A percentile compares a stretch with the other conserved stretches of the same genome.
phyloP scores from a whole-genome alignment of 2,888 invertebrate species.

The Eupeodes luniger region DNA sequence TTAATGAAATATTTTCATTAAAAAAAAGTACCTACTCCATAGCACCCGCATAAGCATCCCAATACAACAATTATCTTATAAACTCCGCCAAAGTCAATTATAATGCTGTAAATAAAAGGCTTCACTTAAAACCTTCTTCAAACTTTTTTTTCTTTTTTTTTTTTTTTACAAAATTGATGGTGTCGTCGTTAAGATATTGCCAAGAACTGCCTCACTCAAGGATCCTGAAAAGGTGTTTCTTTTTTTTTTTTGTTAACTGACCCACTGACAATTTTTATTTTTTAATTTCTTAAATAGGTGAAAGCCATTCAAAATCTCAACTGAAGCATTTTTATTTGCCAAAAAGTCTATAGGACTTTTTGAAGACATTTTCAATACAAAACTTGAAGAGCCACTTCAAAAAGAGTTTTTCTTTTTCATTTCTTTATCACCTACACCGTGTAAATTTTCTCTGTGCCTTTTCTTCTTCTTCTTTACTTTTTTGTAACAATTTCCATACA shows the following conservation, averaged over 20 bases:
- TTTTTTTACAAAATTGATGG: neutral
- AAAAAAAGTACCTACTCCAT: too few relatives aligned
- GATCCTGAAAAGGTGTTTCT: neutral
- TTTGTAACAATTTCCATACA: constrained; percentile 50
- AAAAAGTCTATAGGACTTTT: constrained; percentile 24
- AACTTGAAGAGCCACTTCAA: constrained; percentile 50
- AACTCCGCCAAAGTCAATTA: neutral
- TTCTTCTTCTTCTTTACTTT: neutral
- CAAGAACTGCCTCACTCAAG: constrained; percentile 8
- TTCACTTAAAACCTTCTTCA: neutral
- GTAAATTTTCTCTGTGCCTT: constrained; percentile 3
- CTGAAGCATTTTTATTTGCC: constrained; percentile 17
- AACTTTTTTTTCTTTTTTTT: neutral
- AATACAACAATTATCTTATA: neutral
- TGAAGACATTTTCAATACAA: constrained; percentile 40
- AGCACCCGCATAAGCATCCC: neutral
- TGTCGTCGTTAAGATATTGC: constrained; percentile 6
- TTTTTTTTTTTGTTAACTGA: neutral
- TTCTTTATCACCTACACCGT: constrained; percentile 35
- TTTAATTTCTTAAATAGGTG: neutral
- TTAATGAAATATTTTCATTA: too few relatives aligned
- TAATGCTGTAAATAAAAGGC: neutral
- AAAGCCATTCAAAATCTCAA: constrained; percentile 1
- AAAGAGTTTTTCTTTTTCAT: neutral
- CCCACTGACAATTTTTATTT: neutral